These are phyloP conservation scores for Acrocephalus kingi DNA, from an alignment of 2,113 vertebrate genomes.

Conservation along the genomic window DNA sequence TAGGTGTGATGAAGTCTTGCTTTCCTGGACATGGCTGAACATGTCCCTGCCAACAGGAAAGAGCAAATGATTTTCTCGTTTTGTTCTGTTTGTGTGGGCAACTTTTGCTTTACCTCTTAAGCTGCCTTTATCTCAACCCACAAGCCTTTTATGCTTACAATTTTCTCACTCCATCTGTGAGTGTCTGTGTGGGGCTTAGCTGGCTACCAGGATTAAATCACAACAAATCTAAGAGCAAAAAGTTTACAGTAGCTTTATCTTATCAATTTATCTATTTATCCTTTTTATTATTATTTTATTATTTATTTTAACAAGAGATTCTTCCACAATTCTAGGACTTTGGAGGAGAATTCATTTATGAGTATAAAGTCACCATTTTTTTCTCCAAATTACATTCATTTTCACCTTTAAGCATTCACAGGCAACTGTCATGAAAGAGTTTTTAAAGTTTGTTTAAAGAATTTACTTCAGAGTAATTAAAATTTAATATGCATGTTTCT, in stretches of 20 bases:
- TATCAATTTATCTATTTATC: neutral
- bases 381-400: neutral
- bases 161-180: fast-evolving
- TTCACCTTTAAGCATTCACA: neutral
- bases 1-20: fast-evolving
- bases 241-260: neutral
- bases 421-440: neutral
- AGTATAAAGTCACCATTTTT: neutral
- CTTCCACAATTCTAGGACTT: neutral
- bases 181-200: fast-evolving
- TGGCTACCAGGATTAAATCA: neutral
- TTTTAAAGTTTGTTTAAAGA: neutral
- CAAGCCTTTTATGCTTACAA: neutral
- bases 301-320: neutral
- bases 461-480: neutral
- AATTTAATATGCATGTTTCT: fast-evolving
- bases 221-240: neutral
- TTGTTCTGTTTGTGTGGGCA: neutral
- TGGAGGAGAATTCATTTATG: neutral
- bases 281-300: neutral
- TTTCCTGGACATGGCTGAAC: neutral
- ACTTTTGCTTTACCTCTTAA: neutral
- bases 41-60: neutral
- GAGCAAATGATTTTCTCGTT: neutral
- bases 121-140: neutral